Conservation (phyloP, 2,797 vertebrate genomes). For the Sciurus carolinensis region DNA sequence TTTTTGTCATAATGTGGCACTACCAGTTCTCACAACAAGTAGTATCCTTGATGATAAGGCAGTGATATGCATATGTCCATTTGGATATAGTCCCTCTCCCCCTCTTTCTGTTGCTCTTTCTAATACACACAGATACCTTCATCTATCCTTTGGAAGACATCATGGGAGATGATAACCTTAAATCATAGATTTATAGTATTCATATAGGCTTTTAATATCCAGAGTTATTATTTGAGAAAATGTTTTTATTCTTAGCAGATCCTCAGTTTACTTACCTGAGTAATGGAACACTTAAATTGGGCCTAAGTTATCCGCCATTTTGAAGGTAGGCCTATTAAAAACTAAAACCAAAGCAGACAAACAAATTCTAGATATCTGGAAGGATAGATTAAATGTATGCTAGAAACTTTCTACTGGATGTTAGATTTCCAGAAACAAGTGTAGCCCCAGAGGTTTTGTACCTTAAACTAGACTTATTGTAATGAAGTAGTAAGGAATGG, state of each 20-base stretch:
- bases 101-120: not conserved
- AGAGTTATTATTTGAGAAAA: not conserved
- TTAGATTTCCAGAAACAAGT: constrained; percentile 5
- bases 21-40: not conserved
- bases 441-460: not conserved
- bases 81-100: not conserved
- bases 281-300: not conserved
- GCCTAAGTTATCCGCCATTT: not conserved
- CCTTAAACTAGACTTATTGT: not conserved
- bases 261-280: not conserved
- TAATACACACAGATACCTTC: not conserved
- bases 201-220: not conserved
- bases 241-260: not conserved
- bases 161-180: not conserved
- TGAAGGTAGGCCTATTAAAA: not conserved
- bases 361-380: not conserved
- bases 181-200: not conserved
- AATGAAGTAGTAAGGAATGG: not conserved
- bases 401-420: not conserved
- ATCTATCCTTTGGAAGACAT: not conserved
- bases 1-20: not conserved
- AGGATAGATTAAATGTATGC: not conserved
- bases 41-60: not conserved
- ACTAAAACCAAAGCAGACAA: constrained; percentile 1
- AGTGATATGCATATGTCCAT: not conserved